Percentiles rank a stretch among this genome's conserved stretches.
Evolutionary conservation across 2,113 vertebrate genomes (phyloP).

Genomic region (Eublepharis macularius): DNA sequence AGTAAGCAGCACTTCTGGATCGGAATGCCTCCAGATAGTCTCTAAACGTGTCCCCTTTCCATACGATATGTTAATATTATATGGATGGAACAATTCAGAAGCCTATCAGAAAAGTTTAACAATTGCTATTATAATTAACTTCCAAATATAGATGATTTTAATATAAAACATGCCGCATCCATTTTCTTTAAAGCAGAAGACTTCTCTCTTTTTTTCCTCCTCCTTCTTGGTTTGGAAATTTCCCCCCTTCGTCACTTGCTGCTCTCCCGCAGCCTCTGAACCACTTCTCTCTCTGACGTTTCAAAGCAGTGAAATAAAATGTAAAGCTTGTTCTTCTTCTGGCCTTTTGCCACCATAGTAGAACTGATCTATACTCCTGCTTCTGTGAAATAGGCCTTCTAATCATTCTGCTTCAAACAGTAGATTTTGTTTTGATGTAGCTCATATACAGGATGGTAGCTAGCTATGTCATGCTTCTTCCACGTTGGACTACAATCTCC

Average conservation of each 20-base stretch:
- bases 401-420: background rate
- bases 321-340: conserved; percentile 7
- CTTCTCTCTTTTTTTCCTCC: no score
- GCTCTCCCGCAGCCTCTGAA: background rate
- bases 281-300: background rate
- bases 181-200: background rate
- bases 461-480: background rate
- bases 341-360: background rate
- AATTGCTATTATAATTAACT: background rate
- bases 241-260: background rate
- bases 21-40: background rate
- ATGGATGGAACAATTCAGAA: conserved; percentile 9
- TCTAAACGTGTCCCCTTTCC: background rate
- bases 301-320: background rate
- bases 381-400: background rate
- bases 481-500: background rate
- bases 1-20: background rate
- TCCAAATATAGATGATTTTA: background rate
- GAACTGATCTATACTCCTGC: background rate
- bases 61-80: background rate
- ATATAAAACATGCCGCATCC: background rate
- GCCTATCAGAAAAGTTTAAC: background rate
- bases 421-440: background rate
- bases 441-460: background rate
- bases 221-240: background rate